These are phyloP conservation scores for Anthonomus grandis DNA, from an alignment of 1,140 invertebrate species.

Conservation along the genomic window DNA sequence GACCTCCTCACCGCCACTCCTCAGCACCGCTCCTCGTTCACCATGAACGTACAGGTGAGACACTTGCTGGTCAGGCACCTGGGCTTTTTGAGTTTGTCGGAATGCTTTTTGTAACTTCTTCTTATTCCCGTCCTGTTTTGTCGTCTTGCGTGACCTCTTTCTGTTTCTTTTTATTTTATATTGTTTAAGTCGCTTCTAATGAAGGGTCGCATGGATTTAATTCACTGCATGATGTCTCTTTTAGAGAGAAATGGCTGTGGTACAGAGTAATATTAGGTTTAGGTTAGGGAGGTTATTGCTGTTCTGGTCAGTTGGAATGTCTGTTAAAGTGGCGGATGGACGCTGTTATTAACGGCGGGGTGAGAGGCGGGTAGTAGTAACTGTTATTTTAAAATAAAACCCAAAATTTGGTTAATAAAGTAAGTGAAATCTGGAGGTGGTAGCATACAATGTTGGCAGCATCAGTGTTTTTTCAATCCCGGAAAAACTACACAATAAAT, in stretches of 20 bases:
- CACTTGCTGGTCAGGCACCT: conserved; percentile 34
- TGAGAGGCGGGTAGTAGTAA: too few species aligned
- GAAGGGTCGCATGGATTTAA: too few species aligned
- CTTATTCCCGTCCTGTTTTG: background rate
- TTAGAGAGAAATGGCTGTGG: background rate
- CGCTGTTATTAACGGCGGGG: too few species aligned
- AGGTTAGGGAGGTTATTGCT: background rate
- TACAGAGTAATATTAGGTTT: background rate
- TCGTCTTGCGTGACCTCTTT: background rate
- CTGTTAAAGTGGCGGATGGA: too few species aligned
- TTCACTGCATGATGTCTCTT: too few species aligned
- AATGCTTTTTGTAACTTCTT: conserved; percentile 37
- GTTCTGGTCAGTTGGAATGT: too few species aligned
- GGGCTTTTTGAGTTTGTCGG: conserved; percentile 39
- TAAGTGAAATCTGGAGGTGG: too few species aligned
- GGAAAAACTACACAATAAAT: too few species aligned
- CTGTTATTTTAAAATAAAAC: too few species aligned
- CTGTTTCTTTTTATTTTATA: background rate
- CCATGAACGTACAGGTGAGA: conserved; percentile 47
- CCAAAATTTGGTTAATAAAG: too few species aligned
- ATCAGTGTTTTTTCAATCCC: too few species aligned
- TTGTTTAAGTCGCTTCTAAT: background rate
- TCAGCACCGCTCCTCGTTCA: conserved; percentile 46
- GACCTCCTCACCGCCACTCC: conserved; percentile 55
- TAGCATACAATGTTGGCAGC: too few species aligned